Evolutionary conservation across 2,113 vertebrate species (phyloP), one percentile per base, ranked within the genome.

Genomic region (Nettapus auritus): DNA sequence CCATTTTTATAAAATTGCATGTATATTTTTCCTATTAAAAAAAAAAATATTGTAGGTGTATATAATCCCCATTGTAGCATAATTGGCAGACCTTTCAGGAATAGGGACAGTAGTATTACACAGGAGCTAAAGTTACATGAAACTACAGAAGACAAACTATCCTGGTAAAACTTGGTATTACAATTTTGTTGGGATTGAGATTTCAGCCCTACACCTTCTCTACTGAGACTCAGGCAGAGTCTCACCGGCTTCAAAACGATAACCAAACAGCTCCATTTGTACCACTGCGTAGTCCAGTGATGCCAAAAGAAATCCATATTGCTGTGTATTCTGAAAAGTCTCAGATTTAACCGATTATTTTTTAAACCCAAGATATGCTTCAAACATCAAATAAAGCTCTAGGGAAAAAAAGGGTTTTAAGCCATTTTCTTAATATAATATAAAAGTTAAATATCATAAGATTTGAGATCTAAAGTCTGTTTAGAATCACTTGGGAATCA

Each of bases 301-400:
- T 67, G 18, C 4, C 8, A 53, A 84, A 59, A 88, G 5, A 79
- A 82, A 52, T 12, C 38, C 17, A 44, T 44, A 73, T 14, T 82
- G 28, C 6, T 62, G 13, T n/a, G 31, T 69, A 57, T 79, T 76
- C 33, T 77, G 55, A 79, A 91, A 88, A 90, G 64, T 55, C 48
- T 76, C 28, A 77, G n/a, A 83, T 81, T 83, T 86, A 77, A 83
- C 16, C 55, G 52, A 52, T 77, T n/a, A 62, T 42, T 50, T 89
- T 53, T 6, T 74, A 95, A 97, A 96, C 86, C 96, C 48, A 97
- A 97, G 97, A 97, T 97, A 96, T 97, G 96, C 89, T 88, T 94
- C 82, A 94, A 96, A 97, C 75, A 89, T 82, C 78, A 95, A 96
- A 95, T 92, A 96, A 96, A 92, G 86, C 42, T 95, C 82, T 82